Percentiles rank a stretch among this genome's conserved stretches.
phyloP scores from a whole-genome alignment of 2,888 invertebrate genomes.

The Tetragnatha montana region DNA sequence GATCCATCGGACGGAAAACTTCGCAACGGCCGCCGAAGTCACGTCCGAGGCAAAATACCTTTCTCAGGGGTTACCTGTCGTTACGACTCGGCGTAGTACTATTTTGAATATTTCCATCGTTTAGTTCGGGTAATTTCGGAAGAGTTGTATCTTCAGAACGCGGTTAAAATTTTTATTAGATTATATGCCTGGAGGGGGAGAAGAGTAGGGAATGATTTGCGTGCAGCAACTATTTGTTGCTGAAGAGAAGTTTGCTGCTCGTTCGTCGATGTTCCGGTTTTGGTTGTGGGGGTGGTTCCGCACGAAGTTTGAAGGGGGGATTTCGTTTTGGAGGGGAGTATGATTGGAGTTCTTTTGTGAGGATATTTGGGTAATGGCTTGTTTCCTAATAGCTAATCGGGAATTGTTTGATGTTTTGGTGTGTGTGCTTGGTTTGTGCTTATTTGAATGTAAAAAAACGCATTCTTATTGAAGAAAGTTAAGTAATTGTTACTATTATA shows the following conservation, averaged over 20 bases:
- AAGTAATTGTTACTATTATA: too few relatives aligned
- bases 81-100: slow-evolving; percentile 7
- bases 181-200: neutral
- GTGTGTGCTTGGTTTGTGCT: too few relatives aligned
- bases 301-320: too few relatives aligned
- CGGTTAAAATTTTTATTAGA: slow-evolving; percentile 1
- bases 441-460: too few relatives aligned
- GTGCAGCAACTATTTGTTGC: neutral
- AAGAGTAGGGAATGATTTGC: neutral
- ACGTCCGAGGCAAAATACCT: slow-evolving; percentile 14
- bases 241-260: neutral
- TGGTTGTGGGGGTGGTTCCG: too few relatives aligned
- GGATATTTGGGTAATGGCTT: too few relatives aligned
- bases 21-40: neutral
- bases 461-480: too few relatives aligned
- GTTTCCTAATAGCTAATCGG: too few relatives aligned
- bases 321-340: too few relatives aligned
- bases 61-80: neutral
- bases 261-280: too few relatives aligned
- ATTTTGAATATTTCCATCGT: slow-evolving; percentile 28
- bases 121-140: slow-evolving; percentile 1
- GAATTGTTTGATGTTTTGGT: too few relatives aligned
- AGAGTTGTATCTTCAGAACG: neutral
- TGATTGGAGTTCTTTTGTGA: too few relatives aligned
- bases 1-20: slow-evolving; percentile 1